phyloP scores from a whole-genome alignment of 2,797 vertebrate species.

The Labeo calbasu region DNA sequence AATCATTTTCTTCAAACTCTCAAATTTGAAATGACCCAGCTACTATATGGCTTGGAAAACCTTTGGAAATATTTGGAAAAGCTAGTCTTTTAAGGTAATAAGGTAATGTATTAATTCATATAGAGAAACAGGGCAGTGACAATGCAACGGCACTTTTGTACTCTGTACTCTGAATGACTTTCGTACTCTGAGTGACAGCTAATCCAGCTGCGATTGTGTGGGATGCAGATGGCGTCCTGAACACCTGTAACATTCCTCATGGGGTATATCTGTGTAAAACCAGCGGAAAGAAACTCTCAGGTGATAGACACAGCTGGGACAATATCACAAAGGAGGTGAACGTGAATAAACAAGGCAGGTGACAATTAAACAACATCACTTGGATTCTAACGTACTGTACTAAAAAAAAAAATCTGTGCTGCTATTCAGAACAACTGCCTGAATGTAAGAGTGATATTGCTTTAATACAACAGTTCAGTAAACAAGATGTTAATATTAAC shows the following conservation, averaged over 20 bases:
- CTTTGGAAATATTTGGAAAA: no score
- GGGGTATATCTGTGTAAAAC: constrained; percentile 9
- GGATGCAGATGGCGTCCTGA: constrained; percentile 4
- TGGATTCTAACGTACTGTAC: neutral
- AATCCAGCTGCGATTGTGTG: constrained; percentile 32
- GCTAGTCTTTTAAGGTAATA: no score
- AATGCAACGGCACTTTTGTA: neutral
- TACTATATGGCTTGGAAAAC: no score
- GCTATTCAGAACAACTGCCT: neutral
- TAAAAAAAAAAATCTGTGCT: neutral
- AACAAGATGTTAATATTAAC: neutral
- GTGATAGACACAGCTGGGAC: constrained; percentile 15
- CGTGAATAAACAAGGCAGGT: neutral
- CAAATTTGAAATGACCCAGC: no score
- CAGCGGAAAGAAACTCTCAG: neutral
- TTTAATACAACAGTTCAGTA: neutral
- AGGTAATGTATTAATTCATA: no score
- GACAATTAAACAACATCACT: constrained; percentile 2
- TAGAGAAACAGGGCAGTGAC: no score
- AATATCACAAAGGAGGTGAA: constrained; percentile 3
- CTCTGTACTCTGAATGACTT: constrained; percentile 4
- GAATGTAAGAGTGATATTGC: neutral
- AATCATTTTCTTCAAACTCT: no score
- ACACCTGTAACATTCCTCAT: constrained; percentile 24
- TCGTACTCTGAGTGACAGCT: constrained; percentile 28